Conservation (phyloP, 2,797 vertebrate genomes). For the Taenioides sp. region DNA sequence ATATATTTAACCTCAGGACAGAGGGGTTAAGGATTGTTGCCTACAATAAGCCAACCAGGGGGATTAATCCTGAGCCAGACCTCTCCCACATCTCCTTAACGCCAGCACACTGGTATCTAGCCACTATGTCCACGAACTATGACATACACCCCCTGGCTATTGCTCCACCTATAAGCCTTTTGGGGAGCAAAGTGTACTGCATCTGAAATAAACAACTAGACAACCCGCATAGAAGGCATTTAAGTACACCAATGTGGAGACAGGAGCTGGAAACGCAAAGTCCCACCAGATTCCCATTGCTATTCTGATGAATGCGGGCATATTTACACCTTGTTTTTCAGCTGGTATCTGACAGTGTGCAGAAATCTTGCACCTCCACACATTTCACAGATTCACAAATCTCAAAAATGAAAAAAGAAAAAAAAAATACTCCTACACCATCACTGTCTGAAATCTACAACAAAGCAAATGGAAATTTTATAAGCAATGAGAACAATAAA, state of each 20-base stretch:
- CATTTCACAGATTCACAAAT: conserved; percentile 38
- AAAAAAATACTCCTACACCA: conserved; percentile 46
- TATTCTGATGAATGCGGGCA: conserved; percentile 53
- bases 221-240: conserved; percentile 45
- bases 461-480: conserved; percentile 57
- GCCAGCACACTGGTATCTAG: conserved; percentile 57
- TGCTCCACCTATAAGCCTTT: conserved; percentile 64
- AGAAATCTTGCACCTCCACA: conserved; percentile 57
- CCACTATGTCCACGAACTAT: conserved; percentile 49
- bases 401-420: conserved; percentile 33
- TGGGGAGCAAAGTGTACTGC: conserved; percentile 49
- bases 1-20: conserved; percentile 78
- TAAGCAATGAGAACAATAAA: conserved; percentile 55
- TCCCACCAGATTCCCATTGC: conserved; percentile 42
- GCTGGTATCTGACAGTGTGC: conserved; percentile 37
- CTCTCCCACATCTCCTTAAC: conserved; percentile 71
- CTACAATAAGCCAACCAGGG: conserved; percentile 63
- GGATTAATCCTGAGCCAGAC: conserved; percentile 72
- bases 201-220: conserved; percentile 66
- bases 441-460: conserved; percentile 46
- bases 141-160: conserved; percentile 64
- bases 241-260: conserved; percentile 29
- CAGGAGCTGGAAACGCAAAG: conserved; percentile 32
- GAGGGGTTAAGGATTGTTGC: conserved; percentile 65
- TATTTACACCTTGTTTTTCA: conserved; percentile 61